A percentile compares a stretch with the other conserved stretches of the same genome.
These are phyloP conservation scores for Standfussiana lucernea DNA, from an alignment of 2,888 invertebrate genomes.

Conservation along the genomic window DNA sequence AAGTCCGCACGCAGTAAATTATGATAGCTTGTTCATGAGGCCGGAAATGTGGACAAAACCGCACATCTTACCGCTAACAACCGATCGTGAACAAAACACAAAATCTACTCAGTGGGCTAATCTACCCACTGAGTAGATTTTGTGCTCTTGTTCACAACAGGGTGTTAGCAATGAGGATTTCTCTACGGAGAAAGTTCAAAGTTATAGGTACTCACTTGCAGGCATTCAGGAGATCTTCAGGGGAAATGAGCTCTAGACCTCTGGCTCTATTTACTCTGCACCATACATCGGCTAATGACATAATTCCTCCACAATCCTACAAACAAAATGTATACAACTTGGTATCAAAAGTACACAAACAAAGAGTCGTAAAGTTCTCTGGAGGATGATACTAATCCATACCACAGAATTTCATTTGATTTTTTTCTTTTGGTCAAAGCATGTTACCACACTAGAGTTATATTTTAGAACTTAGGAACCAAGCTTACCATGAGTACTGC, in stretches of 20 bases:
- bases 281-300: conserved; percentile 98
- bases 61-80: background rate
- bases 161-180: background rate
- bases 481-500: conserved; percentile 94
- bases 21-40: background rate
- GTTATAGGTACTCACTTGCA: conserved; percentile 91
- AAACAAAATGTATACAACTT: background rate
- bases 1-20: background rate
- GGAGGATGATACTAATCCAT: background rate
- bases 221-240: conserved; percentile 98
- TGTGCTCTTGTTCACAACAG: too few species aligned
- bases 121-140: too few species aligned
- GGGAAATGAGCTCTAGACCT: conserved; percentile 98
- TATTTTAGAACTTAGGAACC: background rate
- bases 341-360: background rate
- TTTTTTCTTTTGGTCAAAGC: background rate
- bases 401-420: background rate
- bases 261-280: conserved; percentile 99
- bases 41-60: background rate
- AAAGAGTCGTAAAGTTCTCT: background rate
- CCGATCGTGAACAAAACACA: background rate
- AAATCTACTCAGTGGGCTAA: background rate
- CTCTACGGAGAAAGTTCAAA: background rate
- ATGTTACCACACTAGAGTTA: background rate
- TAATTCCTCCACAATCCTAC: conserved; percentile 98